A percentile compares a stretch with the other conserved stretches of the same genome.
Conservation (phyloP, 2,113 vertebrate genomes). For the Oreochromis spilurus region DNA sequence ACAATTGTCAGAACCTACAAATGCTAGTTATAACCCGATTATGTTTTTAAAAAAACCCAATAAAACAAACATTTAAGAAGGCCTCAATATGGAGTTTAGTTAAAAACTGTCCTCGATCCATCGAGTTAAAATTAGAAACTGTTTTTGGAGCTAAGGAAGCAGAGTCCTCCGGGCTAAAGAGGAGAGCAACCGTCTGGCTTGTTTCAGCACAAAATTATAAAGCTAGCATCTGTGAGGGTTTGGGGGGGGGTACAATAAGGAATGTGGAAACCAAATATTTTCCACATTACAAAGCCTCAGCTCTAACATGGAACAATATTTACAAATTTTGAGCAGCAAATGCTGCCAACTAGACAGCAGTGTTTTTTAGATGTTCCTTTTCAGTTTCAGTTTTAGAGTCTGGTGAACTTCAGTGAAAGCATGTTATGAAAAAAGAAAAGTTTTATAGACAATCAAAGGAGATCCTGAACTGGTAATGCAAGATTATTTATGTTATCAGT, state of each 20-base stretch:
- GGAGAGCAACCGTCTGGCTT: not conserved
- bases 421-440: not conserved
- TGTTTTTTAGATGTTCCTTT: not conserved
- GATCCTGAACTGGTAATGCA: not conserved
- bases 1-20: not conserved
- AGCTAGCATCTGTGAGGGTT: not conserved
- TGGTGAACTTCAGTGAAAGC: not conserved
- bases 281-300: not conserved
- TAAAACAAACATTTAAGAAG: not conserved
- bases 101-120: not conserved
- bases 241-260: not conserved
- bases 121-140: not conserved
- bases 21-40: not conserved
- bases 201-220: not conserved
- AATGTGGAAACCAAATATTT: not conserved
- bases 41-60: not conserved
- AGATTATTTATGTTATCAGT: not conserved
- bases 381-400: not conserved
- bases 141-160: not conserved
- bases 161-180: not conserved
- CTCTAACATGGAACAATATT: not conserved
- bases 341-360: not conserved
- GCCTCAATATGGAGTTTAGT: not conserved
- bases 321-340: not conserved
- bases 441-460: not conserved